Evolutionary conservation across 2,797 vertebrate genomes (phyloP), one percentile per base, ranked within the genome.

Genomic region (Thripadectes ignobilis): DNA sequence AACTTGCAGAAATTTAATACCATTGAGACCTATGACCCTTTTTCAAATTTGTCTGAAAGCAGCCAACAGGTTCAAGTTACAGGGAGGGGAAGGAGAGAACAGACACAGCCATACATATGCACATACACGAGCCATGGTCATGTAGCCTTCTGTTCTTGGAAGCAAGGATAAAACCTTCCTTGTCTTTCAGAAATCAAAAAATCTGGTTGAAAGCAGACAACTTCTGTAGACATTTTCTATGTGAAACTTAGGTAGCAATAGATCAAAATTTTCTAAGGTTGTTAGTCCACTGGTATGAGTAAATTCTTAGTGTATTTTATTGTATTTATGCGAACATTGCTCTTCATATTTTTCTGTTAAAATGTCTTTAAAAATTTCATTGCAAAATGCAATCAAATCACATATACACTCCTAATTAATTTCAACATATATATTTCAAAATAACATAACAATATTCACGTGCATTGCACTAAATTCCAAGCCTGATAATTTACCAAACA

Each of bases 21-120:
- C 36, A 38, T 4, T 69, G 59, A 55, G 75, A 69, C 39, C 67
- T 62, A 4, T 73, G 75, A 88, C 68, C 65, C 75, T 69, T 79
- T 61, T 79, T 88, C 63, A 91, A 67, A 82, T 6, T 48, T 71
- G 55, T n/a, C 75, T 82, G 68, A 58, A 59, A 79, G 78, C 26
- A 91, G 63, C 59, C 36, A 73, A 61, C 46, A 73, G 68, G 57
- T 63, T 95, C 88, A 80, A 74, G 69, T 85, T 89, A 78, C 92
- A 92, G 75, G 57, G 85, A 88, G 78, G 59, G 75, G 51, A 85
- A 76, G 67, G 48, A 62, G n/a, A n/a, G 75, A 58, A 30, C 52
- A 93, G 39, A 73, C 49, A 61, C 12, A 51, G 51, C 29, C 38
- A 62, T 32, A 19, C 1, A 67, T 8, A 54, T 14, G 43, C 26